A percentile compares a stretch with the other conserved stretches of the same genome.
These are phyloP conservation scores for Gila robusta DNA, from an alignment of 2,797 vertebrate species.

Conservation along the genomic window DNA sequence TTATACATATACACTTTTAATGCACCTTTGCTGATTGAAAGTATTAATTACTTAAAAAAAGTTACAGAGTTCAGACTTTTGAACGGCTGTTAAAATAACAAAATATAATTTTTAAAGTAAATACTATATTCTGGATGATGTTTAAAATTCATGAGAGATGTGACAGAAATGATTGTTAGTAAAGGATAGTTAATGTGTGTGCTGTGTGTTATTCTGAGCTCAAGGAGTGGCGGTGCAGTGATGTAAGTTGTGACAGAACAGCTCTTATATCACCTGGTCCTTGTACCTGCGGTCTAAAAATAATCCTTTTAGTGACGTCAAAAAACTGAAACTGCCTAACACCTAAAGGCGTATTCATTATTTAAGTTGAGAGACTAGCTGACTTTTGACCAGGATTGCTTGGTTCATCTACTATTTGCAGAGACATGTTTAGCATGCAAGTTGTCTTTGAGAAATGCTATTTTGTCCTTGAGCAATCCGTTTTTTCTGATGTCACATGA, in stretches of 20 bases:
- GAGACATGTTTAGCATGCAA: neutral
- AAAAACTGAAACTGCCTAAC: neutral
- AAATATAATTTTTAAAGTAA: neutral
- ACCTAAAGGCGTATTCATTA: neutral
- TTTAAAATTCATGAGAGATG: neutral
- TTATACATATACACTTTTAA: neutral
- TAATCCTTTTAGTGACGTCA: constrained; percentile 35
- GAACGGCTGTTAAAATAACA: neutral
- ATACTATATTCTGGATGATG: neutral
- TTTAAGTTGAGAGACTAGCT: neutral
- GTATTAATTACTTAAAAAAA: too few relatives aligned
- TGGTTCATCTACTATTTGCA: neutral
- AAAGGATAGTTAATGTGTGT: neutral
- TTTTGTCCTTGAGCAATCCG: constrained; percentile 1
- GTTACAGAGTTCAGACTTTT: neutral
- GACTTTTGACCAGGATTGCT: neutral
- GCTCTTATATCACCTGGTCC: constrained; percentile 35
- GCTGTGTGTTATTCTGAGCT: neutral
- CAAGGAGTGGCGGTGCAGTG: constrained; percentile 17
- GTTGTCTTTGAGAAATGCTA: neutral
- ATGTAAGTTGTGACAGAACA: constrained; percentile 10
- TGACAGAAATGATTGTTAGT: neutral
- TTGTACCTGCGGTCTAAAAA: constrained; percentile 46
- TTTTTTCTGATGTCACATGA: constrained; percentile 64
- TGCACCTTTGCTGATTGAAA: neutral